phyloP scores from a whole-genome alignment of 1,140 invertebrate genomes.

The Drosophila watanabei region DNA sequence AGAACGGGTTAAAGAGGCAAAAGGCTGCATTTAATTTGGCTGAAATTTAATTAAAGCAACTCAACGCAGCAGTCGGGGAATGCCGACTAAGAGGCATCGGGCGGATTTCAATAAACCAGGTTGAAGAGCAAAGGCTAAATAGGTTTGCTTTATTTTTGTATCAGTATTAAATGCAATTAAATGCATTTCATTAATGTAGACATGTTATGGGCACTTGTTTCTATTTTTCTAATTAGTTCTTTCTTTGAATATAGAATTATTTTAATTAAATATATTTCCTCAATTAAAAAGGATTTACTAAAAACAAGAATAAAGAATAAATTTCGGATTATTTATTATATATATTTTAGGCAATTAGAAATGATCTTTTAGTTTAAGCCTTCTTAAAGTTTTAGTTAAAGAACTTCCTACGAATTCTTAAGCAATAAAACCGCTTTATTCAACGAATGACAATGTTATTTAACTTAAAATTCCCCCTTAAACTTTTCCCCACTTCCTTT shows the following conservation, averaged over 20 bases:
- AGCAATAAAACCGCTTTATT: neutral
- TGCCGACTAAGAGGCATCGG: constrained; percentile 1
- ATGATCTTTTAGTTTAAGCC: neutral
- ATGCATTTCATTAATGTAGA: neutral
- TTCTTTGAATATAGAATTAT: neutral
- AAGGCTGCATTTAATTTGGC: constrained; percentile 68
- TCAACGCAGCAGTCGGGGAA: neutral
- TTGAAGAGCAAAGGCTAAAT: constrained; percentile 1
- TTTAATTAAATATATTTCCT: neutral
- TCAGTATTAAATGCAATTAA: neutral
- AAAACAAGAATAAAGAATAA: neutral
- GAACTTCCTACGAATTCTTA: neutral
- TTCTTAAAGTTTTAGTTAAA: neutral
- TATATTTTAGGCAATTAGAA: neutral
- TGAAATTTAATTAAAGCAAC: constrained; percentile 71
- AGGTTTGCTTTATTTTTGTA: neutral
- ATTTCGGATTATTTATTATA: too few species aligned
- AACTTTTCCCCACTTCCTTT: neutral
- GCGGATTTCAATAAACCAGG: constrained; percentile 21
- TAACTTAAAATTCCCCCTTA: neutral
- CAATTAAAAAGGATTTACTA: neutral
- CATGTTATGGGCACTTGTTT: neutral
- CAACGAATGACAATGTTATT: neutral
- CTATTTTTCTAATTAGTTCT: neutral
- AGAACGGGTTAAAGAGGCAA: constrained; percentile 42